Evolutionary conservation across 2,797 vertebrate genomes (phyloP).

Genomic region (Poliocrania exsul): DNA sequence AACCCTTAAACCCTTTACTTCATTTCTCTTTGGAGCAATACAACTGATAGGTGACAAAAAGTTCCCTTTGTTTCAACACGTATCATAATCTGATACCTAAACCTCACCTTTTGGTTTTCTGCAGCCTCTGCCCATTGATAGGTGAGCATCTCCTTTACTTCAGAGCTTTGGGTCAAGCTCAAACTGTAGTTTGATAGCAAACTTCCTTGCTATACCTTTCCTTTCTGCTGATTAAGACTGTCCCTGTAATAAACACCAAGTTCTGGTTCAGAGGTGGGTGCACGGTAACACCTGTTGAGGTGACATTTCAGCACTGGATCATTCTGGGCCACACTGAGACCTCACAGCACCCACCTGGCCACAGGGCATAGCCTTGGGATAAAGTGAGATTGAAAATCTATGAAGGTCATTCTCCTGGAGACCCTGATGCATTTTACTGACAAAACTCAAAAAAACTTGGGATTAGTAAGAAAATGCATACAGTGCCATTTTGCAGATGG

Average conservation of each 20-base stretch:
- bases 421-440: background rate
- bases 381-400: background rate
- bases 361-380: rapidly evolving
- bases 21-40: background rate
- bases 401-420: background rate
- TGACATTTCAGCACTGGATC: background rate
- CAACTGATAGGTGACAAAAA: background rate
- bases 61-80: background rate
- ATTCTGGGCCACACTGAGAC: background rate
- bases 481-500: background rate
- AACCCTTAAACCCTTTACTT: background rate
- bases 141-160: background rate
- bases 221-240: background rate
- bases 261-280: background rate
- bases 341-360: background rate
- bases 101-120: background rate
- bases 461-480: background rate
- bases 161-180: background rate
- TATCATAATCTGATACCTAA: background rate
- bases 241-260: background rate
- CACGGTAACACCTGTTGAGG: background rate
- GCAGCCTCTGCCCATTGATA: background rate
- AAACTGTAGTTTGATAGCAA: background rate
- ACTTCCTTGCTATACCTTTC: background rate
- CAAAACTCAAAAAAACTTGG: background rate